Percentiles rank a stretch among this genome's conserved stretches.
These are phyloP conservation scores for Sinohyriopsis cumingii DNA, from an alignment of 2,888 invertebrate genomes.

Conservation along the genomic window DNA sequence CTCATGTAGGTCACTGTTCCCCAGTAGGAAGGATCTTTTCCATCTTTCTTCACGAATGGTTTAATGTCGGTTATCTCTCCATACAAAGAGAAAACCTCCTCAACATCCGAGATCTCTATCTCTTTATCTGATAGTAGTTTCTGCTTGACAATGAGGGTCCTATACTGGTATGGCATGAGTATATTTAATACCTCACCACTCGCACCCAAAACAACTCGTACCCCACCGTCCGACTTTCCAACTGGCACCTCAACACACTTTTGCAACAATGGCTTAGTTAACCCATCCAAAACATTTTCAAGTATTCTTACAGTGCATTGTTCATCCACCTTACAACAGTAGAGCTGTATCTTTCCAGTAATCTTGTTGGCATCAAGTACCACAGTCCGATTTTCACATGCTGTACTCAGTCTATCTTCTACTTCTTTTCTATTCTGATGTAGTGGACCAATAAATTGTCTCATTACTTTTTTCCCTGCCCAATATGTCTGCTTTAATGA, in stretches of 20 bases:
- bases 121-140: constrained; percentile 16
- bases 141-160: constrained; percentile 36
- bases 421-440: constrained; percentile 41
- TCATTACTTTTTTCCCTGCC: constrained; percentile 43
- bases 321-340: constrained; percentile 21
- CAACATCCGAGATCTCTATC: constrained; percentile 9
- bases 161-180: constrained; percentile 51
- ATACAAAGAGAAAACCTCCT: constrained; percentile 20
- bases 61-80: constrained; percentile 38
- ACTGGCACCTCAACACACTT: constrained; percentile 32
- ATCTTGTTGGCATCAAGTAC: constrained; percentile 49
- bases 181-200: constrained; percentile 45
- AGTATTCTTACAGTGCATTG: constrained; percentile 9
- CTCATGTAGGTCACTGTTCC: constrained; percentile 48
- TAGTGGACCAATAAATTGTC: constrained; percentile 49
- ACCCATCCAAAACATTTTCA: constrained; percentile 10
- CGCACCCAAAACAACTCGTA: constrained; percentile 41
- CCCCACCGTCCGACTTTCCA: constrained; percentile 23
- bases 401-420: constrained; percentile 31
- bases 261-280: constrained; percentile 16
- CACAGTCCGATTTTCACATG: constrained; percentile 28
- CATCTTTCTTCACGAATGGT: constrained; percentile 22
- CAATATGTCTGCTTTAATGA: constrained; percentile 26
- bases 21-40: constrained; percentile 33
- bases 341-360: constrained; percentile 44